Evolutionary conservation across 2,888 invertebrate species (phyloP).

Genomic region (Nomada ruficornis): DNA sequence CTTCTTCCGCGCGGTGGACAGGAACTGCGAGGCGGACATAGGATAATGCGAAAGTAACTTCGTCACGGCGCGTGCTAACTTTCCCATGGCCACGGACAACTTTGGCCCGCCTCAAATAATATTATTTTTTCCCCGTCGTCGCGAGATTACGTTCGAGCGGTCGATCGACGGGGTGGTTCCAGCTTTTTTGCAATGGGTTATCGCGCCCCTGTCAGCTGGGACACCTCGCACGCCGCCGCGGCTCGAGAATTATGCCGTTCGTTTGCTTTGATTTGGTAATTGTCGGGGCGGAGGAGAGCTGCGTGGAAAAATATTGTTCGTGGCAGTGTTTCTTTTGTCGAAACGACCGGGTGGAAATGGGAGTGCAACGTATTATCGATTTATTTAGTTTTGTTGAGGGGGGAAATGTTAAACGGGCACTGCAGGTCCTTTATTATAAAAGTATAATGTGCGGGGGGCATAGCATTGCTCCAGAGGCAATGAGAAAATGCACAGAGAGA

Average conservation of each 20-base stretch:
- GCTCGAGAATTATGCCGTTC: not conserved
- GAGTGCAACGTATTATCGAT: no score
- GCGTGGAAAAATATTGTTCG: no score
- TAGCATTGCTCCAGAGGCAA: no score
- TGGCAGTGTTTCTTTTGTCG: no score
- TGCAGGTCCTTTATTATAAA: no score
- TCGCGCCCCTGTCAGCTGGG: conserved; percentile 63
- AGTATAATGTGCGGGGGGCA: no score
- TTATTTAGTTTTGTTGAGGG: no score
- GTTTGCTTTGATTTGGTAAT: not conserved
- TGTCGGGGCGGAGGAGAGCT: no score
- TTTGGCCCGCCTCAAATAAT: conserved; percentile 67
- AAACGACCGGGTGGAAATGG: no score
- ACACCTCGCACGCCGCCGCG: conserved; percentile 58
- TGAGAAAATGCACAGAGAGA: no score
- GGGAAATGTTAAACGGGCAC: no score
- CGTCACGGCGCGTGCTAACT: conserved; percentile 69
- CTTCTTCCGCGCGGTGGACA: conserved; percentile 59
- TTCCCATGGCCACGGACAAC: conserved; percentile 69
- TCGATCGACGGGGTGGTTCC: conserved; percentile 7
- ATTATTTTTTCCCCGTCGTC: conserved; percentile 68
- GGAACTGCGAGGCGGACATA: conserved; percentile 60
- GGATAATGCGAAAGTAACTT: conserved; percentile 73
- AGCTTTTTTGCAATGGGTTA: conserved; percentile 58
- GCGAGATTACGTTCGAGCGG: conserved; percentile 62